Percentiles rank a stretch among this genome's conserved stretches.
phyloP scores from a whole-genome alignment of 2,888 invertebrate species.

The Pyralis farinalis region DNA sequence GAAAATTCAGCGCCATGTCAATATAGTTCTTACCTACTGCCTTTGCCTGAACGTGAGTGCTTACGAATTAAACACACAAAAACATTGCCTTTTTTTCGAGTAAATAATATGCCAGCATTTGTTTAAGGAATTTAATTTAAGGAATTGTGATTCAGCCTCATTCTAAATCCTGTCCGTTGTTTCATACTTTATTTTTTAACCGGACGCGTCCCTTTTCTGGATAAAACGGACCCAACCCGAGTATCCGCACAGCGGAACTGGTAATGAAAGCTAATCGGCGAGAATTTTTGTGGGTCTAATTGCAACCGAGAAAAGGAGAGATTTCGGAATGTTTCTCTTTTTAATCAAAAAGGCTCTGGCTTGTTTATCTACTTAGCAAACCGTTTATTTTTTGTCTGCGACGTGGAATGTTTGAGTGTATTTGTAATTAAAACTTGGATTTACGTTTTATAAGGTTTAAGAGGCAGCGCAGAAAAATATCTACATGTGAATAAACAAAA shows the following conservation, averaged over 20 bases:
- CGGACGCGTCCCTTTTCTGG: conserved; percentile 9
- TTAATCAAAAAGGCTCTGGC: conserved; percentile 6
- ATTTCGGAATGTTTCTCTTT: conserved; percentile 4
- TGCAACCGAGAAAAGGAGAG: conserved; percentile 21
- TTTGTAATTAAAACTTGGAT: conserved; percentile 1
- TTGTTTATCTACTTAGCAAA: conserved; percentile 4
- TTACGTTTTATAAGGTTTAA: too few relatives aligned
- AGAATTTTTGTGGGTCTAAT: conserved; percentile 26
- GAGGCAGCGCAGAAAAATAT: too few relatives aligned
- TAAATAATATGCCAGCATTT: conserved; percentile 2
- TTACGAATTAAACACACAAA: too few relatives aligned
- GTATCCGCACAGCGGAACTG: conserved; percentile 5
- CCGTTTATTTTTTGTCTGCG: conserved; percentile 1
- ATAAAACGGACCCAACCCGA: conserved; percentile 1
- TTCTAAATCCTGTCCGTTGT: conserved; percentile 3
- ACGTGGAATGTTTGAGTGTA: background rate
- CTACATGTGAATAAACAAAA: too few relatives aligned
- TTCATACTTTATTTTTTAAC: conserved; percentile 6
- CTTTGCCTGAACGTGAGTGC: too few relatives aligned
- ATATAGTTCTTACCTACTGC: too few relatives aligned
- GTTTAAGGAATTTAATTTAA: conserved; percentile 11
- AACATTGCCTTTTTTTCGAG: background rate
- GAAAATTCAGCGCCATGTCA: too few relatives aligned
- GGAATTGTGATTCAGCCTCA: conserved; percentile 1
- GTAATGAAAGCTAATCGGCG: conserved; percentile 30